A percentile compares a stretch with the other conserved stretches of the same genome.
Conservation (phyloP, 2,888 invertebrate species). For the Hypolimnas misippus region DNA sequence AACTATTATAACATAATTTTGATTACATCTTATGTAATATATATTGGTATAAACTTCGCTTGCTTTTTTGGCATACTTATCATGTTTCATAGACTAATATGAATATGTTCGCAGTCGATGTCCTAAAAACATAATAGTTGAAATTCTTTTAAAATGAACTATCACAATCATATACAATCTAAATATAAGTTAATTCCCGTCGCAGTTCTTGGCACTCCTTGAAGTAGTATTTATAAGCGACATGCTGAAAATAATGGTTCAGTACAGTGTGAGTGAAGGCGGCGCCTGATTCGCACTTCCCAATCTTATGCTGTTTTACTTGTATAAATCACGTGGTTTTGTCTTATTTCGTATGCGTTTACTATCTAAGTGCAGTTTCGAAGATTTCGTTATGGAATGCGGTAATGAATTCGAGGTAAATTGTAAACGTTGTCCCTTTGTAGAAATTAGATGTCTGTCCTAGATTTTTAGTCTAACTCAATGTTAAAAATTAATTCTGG, state of each 20-base stretch:
- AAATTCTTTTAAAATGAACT: constrained; percentile 29
- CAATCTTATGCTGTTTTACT: constrained; percentile 34
- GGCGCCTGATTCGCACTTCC: constrained; percentile 50
- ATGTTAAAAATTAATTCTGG: too few relatives aligned
- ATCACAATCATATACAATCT: constrained; percentile 34
- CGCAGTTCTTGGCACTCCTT: constrained; percentile 67
- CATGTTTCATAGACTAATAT: not conserved
- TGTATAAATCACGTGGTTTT: constrained; percentile 47
- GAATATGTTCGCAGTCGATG: not conserved
- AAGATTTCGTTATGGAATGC: constrained; percentile 75
- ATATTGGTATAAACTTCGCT: too few relatives aligned
- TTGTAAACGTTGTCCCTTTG: not conserved
- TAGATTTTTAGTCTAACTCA: too few relatives aligned
- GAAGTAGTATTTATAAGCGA: constrained; percentile 72
- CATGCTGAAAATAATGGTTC: constrained; percentile 63
- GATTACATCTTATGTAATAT: too few relatives aligned
- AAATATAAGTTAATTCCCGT: constrained; percentile 57
- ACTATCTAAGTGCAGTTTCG: constrained; percentile 61
- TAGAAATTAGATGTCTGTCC: too few relatives aligned
- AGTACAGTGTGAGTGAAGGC: constrained; percentile 59
- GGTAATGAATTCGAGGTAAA: constrained; percentile 76
- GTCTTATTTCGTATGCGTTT: constrained; percentile 59
- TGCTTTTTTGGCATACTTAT: not conserved
- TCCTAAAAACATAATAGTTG: constrained; percentile 19
- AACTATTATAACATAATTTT: not conserved